phyloP scores from a whole-genome alignment of 2,888 invertebrate genomes.

The Drosophila rubida region DNA sequence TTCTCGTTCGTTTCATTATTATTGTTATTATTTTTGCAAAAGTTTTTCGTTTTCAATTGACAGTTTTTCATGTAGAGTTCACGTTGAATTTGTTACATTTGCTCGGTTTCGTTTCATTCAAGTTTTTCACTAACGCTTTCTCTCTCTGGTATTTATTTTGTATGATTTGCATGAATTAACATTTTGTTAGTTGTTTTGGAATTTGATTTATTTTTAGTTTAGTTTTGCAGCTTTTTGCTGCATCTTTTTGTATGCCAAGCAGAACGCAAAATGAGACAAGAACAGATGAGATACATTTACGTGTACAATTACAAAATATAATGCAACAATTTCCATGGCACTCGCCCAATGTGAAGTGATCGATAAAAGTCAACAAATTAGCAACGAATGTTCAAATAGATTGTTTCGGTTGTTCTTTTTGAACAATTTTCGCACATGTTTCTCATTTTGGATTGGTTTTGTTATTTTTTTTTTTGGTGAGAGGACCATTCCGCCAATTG shows the following conservation, averaged over 20 bases:
- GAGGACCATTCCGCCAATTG: conserved; percentile 82
- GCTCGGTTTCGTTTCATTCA: conserved; percentile 33
- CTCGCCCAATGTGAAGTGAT: conserved; percentile 45
- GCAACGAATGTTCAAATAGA: conserved; percentile 19
- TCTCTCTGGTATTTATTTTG: conserved; percentile 25
- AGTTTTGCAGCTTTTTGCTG: conserved; percentile 27
- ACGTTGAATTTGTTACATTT: conserved; percentile 43
- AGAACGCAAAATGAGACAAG: conserved; percentile 50
- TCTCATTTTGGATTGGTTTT: conserved; percentile 12
- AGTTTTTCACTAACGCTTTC: neutral
- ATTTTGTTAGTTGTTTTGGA: conserved; percentile 45
- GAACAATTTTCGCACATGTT: conserved; percentile 14
- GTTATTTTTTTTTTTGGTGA: conserved; percentile 68
- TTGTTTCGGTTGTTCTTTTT: conserved; percentile 32
- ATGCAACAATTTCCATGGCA: conserved; percentile 47
- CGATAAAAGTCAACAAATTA: conserved; percentile 38
- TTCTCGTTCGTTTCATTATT: conserved; percentile 33
- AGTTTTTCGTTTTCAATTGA: conserved; percentile 34
- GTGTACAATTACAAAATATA: conserved; percentile 32
- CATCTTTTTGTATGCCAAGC: conserved; percentile 38
- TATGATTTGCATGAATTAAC: conserved; percentile 58
- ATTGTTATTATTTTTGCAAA: conserved; percentile 23
- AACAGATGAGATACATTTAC: conserved; percentile 40
- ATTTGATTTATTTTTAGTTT: conserved; percentile 38
- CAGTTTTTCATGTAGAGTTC: conserved; percentile 40